Evolutionary conservation across 2,113 vertebrate genomes (phyloP).

Genomic region (Cynocephalus volans): DNA sequence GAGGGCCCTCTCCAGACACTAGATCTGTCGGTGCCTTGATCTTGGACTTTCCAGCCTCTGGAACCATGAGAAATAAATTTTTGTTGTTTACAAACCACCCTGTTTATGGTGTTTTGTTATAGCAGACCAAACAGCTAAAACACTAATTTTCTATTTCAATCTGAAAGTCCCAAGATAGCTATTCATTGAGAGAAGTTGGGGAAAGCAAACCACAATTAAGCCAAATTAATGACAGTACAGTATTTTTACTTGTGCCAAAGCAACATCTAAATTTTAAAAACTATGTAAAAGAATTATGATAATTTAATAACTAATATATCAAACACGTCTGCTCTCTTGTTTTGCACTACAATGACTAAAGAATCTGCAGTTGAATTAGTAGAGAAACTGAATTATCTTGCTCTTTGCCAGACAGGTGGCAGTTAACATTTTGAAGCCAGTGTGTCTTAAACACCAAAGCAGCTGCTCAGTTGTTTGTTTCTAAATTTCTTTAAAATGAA

Average conservation of each 20-base stretch:
- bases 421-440: constrained; percentile 37
- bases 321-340: neutral
- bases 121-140: neutral
- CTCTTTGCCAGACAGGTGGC: neutral
- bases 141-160: neutral
- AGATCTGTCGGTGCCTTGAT: neutral
- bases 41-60: neutral
- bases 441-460: neutral
- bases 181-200: neutral
- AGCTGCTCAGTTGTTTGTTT: constrained; percentile 8
- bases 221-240: neutral
- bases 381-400: neutral
- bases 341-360: neutral
- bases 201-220: neutral
- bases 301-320: neutral
- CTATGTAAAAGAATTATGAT: neutral
- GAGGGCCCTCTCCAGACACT: neutral
- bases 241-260: neutral
- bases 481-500: constrained; percentile 66
- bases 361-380: neutral
- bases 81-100: neutral
- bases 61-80: neutral
- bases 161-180: neutral
- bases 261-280: constrained; percentile 24
- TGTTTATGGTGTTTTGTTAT: neutral